Evolutionary conservation across 1,140 invertebrate species (phyloP).

Genomic region (Musca domestica): DNA sequence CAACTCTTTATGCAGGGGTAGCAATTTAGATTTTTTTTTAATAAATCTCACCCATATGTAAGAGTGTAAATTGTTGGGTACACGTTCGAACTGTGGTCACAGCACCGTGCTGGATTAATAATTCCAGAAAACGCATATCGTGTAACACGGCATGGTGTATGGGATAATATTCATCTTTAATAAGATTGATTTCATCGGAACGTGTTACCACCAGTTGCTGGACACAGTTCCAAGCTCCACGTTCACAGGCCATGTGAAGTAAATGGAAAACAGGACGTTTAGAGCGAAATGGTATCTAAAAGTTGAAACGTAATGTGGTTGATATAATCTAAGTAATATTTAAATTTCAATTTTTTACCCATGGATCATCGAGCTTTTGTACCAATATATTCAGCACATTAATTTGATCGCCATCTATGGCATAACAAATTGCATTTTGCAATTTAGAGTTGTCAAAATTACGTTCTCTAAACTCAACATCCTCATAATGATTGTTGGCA

Average conservation of each 20-base stretch:
- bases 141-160: conserved; percentile 72
- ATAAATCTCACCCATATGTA: conserved; percentile 69
- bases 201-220: conserved; percentile 65
- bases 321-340: no score
- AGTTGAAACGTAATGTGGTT: background rate
- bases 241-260: conserved; percentile 67
- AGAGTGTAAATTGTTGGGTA: conserved; percentile 71
- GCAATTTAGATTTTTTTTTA: conserved; percentile 29
- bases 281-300: conserved; percentile 55
- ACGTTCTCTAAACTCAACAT: conserved; percentile 41
- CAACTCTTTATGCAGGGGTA: background rate
- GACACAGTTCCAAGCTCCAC: conserved; percentile 70
- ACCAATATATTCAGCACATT: conserved; percentile 64
- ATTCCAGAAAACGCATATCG: conserved; percentile 65
- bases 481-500: conserved; percentile 37
- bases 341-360: conserved; percentile 54
- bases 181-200: conserved; percentile 70
- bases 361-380: conserved; percentile 68
- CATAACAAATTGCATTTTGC: conserved; percentile 71
- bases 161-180: conserved; percentile 75
- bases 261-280: conserved; percentile 65
- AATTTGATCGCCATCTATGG: conserved; percentile 71
- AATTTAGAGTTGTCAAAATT: conserved; percentile 59
- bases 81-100: conserved; percentile 67
- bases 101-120: conserved; percentile 66